Percentiles rank a stretch among this genome's conserved stretches.
Evolutionary conservation across 2,113 vertebrate species (phyloP).

Genomic region (Anarhynchus alexandrinus): DNA sequence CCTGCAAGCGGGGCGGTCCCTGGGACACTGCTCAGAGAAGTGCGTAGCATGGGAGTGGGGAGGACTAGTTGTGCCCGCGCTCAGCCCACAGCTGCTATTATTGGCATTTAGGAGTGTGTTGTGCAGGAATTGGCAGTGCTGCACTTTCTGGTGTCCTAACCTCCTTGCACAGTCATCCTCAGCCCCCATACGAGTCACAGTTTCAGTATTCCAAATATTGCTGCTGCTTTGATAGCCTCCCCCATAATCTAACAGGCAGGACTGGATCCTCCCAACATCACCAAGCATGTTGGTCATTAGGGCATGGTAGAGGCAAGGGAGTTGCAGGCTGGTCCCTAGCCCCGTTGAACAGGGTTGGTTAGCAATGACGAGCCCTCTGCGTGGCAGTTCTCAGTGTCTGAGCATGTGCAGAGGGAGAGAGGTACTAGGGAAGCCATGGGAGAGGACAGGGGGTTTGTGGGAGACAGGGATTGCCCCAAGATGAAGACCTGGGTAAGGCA

Average conservation of each 20-base stretch:
- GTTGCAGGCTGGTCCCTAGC: background rate
- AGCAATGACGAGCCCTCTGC: background rate
- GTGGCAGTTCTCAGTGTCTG: rapidly evolving
- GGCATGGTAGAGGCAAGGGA: background rate
- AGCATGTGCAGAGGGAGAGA: background rate
- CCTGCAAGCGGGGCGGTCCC: rapidly evolving
- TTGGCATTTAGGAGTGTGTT: background rate
- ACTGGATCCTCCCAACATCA: background rate
- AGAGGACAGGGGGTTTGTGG: background rate
- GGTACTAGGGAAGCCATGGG: background rate
- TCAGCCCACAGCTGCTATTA: background rate
- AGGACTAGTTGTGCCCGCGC: rapidly evolving
- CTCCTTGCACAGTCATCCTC: background rate
- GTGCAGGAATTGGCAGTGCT: background rate
- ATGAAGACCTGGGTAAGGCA: background rate
- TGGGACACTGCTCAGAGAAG: background rate
- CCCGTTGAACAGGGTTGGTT: background rate
- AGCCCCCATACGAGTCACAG: background rate
- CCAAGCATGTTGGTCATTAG: background rate
- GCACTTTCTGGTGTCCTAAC: background rate
- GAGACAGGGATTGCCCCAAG: rapidly evolving
- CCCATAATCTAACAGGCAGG: background rate
- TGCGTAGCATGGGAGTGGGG: background rate
- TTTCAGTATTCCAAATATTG: background rate
- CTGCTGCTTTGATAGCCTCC: background rate